A percentile compares a stretch with the other conserved stretches of the same genome.
Evolutionary conservation across 2,888 invertebrate genomes (phyloP).

Genomic region (Osedax fenrisi): DNA sequence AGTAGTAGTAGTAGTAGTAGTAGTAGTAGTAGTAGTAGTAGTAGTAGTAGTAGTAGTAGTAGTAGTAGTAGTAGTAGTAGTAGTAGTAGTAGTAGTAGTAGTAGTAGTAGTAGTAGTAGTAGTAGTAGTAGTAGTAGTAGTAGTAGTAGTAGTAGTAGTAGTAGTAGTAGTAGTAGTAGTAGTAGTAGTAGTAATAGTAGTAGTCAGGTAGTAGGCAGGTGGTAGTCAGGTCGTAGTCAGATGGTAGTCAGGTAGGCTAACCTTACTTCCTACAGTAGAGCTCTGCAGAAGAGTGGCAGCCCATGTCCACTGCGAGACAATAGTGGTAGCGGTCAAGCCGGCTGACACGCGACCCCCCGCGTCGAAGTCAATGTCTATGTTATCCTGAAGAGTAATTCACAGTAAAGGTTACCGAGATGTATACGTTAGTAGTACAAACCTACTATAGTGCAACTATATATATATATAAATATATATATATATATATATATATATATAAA

Average conservation of each 20-base stretch:
- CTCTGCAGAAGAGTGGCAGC: slow-evolving; percentile 50
- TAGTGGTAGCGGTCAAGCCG: slow-evolving; percentile 49
- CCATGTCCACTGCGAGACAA: slow-evolving; percentile 52
- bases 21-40: too few species aligned
- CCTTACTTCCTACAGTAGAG: slow-evolving; percentile 47
- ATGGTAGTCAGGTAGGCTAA: slow-evolving; percentile 30
- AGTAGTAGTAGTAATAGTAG: too few species aligned
- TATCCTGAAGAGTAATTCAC: slow-evolving; percentile 30
- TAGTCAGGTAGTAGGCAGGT: too few species aligned
- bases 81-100: not conserved
- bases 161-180: slow-evolving; percentile 2
- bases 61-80: slow-evolving; percentile 2
- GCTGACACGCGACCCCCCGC: slow-evolving; percentile 50
- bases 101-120: not conserved
- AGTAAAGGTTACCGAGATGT: not conserved
- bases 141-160: not conserved
- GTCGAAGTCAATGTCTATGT: slow-evolving; percentile 49
- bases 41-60: too few species aligned
- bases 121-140: not conserved
- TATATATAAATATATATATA: too few species aligned
- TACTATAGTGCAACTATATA: too few species aligned
- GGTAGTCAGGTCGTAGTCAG: too few species aligned
- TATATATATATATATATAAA: too few species aligned
- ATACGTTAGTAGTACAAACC: not conserved
- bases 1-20: too few species aligned